Percentiles rank a stretch among this genome's conserved stretches.
Evolutionary conservation across 2,797 vertebrate genomes (phyloP).

Genomic region (Tenualosa ilisha): DNA sequence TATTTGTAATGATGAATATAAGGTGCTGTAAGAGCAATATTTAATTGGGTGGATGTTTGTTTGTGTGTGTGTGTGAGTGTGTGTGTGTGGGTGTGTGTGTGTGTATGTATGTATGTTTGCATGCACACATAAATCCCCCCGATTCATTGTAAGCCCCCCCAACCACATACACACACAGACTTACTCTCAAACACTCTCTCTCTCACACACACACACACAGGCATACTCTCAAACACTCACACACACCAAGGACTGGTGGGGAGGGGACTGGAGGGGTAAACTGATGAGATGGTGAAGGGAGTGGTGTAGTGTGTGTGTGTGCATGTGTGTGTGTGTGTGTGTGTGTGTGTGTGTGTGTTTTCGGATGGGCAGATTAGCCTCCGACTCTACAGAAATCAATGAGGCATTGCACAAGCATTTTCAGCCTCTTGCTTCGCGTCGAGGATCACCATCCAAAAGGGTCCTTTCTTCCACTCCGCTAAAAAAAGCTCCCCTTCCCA

Average conservation of each 20-base stretch:
- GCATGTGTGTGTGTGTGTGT: neutral
- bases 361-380: slow-evolving; percentile 3
- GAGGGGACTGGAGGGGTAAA: neutral
- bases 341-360: neutral
- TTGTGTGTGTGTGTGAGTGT: neutral
- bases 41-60: neutral
- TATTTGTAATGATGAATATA: neutral
- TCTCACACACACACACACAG: too few species aligned
- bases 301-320: neutral
- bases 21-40: neutral
- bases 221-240: too few species aligned
- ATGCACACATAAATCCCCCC: neutral
- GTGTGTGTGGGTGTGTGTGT: neutral
- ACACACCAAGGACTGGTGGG: neutral
- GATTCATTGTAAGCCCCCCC: too few species aligned
- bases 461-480: neutral
- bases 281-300: neutral
- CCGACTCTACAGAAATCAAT: slow-evolving; percentile 27
- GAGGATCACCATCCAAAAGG: slow-evolving; percentile 39
- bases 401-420: slow-evolving; percentile 35
- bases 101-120: neutral
- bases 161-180: too few species aligned
- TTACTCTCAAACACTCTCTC: too few species aligned
- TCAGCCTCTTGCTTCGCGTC: slow-evolving; percentile 7
- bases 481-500: slow-evolving; percentile 26